Evolutionary conservation across 1,140 invertebrate genomes (phyloP), one percentile per base, ranked within the genome.

Genomic region (Bombus polaris): DNA sequence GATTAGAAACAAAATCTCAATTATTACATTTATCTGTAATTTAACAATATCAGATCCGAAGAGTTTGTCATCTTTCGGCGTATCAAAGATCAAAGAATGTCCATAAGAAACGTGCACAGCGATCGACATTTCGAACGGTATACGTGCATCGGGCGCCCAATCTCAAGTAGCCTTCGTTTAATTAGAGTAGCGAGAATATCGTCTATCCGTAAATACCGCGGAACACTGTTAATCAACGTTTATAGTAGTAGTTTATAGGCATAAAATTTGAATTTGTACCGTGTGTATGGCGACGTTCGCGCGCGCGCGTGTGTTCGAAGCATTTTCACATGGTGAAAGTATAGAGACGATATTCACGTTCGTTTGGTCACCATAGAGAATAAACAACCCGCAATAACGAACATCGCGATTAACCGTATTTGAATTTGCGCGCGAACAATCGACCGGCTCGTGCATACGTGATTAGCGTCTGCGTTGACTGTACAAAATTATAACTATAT

Each of bases 211-310:
- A 74, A 66, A 77, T 86, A 66, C 59, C 75, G 76, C 84, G 85
- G 72, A 76, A 86, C 80, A 75, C 73, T 88, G 83, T 90, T 47
- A 80, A 83, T 71, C 68, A 62, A 81, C 78, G 53, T 90, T 47
- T 79, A 32, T 8, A 68, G 62, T 88, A n/a, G 59, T 72, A 85
- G 88, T 89, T 80, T 57, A 87, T 72, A 91, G 87, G 85, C 87
- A 82, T 94, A 94, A 95, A 93, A 92, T 95, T 92, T 94, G 94
- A 93, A 93, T 95, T 95, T 95, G 94, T 95, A 95, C 94, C 94
- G 93, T 94, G 86, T 92, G 90, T 94, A 37, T 90, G 89, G 89
- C 90, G 88, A 84, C 76, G 90, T 83, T 59, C 42, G 57, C 37
- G 75, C 5, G 53, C 35, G 2, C 32, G 1, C 2, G 9, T 18